Conservation (phyloP, 2,113 vertebrate species). For the Bombycilla garrulus region DNA sequence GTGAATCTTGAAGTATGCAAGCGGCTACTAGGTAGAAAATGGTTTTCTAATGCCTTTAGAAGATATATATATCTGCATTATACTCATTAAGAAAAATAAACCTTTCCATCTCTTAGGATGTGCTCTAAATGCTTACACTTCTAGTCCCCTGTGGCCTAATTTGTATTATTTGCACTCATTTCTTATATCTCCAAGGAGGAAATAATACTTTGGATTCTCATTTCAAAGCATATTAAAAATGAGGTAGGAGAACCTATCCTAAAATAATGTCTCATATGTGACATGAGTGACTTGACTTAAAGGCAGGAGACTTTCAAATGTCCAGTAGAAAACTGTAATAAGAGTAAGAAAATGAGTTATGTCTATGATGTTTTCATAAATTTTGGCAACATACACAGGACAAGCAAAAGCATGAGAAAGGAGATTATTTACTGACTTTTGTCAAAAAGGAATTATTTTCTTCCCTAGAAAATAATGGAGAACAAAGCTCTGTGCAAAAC, state of each 20-base stretch:
- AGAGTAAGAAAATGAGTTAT: neutral
- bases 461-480: neutral
- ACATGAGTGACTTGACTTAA: neutral
- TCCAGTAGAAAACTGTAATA: neutral
- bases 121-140: neutral
- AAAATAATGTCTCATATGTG: neutral
- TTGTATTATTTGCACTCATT: neutral
- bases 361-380: neutral
- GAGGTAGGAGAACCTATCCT: neutral
- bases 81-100: neutral
- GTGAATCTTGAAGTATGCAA: neutral
- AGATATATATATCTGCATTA: neutral
- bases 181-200: neutral
- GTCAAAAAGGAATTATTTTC: neutral
- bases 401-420: neutral
- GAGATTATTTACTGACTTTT: neutral
- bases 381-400: accelerated
- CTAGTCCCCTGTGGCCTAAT: neutral
- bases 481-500: neutral
- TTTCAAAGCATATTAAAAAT: neutral
- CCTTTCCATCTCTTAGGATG: neutral
- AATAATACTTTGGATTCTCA: neutral
- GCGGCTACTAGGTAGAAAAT: neutral
- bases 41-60: neutral
- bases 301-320: neutral